These are phyloP conservation scores for Saiga tatarica DNA, from an alignment of 2,113 vertebrate species.

Conservation along the genomic window DNA sequence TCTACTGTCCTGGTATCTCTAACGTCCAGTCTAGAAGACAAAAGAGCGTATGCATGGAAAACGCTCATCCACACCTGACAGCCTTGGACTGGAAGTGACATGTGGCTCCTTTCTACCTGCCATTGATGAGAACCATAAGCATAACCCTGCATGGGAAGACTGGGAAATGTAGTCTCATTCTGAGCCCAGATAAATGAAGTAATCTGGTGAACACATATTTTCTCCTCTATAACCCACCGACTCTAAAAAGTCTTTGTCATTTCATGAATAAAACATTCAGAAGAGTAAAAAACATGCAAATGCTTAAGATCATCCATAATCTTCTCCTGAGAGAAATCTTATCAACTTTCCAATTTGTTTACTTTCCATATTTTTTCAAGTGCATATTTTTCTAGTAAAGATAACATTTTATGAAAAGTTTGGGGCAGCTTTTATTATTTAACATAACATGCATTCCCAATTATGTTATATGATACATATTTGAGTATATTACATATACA, in stretches of 20 bases:
- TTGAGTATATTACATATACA: neutral
- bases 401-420: neutral
- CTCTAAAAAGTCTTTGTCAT: neutral
- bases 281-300: neutral
- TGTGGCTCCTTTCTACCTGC: neutral
- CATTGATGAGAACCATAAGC: neutral
- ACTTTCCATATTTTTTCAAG: neutral
- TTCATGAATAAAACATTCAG: neutral
- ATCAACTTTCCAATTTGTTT: neutral
- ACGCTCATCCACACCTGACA: no score
- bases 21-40: neutral
- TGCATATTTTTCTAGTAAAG: neutral
- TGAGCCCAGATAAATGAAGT: neutral
- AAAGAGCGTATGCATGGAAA: fast-evolving
- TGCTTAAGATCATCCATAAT: neutral
- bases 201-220: neutral
- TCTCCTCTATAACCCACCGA: neutral
- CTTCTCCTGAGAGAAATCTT: neutral
- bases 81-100: neutral
- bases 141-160: no score
- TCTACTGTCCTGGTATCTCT: neutral
- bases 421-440: neutral
- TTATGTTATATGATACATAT: neutral
- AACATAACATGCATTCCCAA: neutral
- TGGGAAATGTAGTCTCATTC: neutral